Evolutionary conservation across 2,797 vertebrate genomes (phyloP).

Genomic region (Pygocentrus nattereri): DNA sequence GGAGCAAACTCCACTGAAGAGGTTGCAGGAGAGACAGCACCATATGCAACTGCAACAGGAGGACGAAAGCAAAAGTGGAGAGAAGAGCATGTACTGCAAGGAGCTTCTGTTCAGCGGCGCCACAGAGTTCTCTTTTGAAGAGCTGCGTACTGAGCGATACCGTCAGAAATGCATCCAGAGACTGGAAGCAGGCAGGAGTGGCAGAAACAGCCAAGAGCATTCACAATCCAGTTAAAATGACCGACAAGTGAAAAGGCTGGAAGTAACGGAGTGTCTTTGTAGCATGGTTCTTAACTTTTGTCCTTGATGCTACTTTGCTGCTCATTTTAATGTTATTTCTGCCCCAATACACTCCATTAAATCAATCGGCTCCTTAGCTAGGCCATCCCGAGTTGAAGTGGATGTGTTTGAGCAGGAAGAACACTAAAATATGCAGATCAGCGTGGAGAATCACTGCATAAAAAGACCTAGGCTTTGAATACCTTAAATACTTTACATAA

Average conservation of each 20-base stretch:
- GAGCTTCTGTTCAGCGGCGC: conserved; percentile 90
- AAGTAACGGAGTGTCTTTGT: neutral
- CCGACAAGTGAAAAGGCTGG: neutral
- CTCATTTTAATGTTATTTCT: neutral
- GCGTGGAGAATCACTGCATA: neutral
- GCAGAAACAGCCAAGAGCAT: conserved; percentile 12
- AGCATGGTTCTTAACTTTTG: neutral
- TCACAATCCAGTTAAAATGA: neutral
- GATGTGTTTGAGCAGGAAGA: neutral
- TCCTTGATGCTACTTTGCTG: neutral
- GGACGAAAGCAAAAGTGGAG: conserved; percentile 77
- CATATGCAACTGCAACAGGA: conserved; percentile 80
- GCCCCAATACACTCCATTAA: neutral
- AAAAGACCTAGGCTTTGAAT: too few species aligned
- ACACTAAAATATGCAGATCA: neutral
- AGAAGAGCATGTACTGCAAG: conserved; percentile 92
- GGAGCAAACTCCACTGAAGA: conserved; percentile 86
- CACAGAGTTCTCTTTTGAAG: conserved; percentile 93
- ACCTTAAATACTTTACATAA: neutral
- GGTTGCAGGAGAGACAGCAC: conserved; percentile 84
- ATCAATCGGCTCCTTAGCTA: neutral
- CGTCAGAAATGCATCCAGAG: conserved; percentile 81
- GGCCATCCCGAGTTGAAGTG: neutral
- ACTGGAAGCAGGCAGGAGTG: conserved; percentile 60
- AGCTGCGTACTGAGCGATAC: conserved; percentile 89